Percentiles rank a stretch among this genome's conserved stretches.
phyloP scores from a whole-genome alignment of 2,797 vertebrate species.

The Cercopithecus neglectus region DNA sequence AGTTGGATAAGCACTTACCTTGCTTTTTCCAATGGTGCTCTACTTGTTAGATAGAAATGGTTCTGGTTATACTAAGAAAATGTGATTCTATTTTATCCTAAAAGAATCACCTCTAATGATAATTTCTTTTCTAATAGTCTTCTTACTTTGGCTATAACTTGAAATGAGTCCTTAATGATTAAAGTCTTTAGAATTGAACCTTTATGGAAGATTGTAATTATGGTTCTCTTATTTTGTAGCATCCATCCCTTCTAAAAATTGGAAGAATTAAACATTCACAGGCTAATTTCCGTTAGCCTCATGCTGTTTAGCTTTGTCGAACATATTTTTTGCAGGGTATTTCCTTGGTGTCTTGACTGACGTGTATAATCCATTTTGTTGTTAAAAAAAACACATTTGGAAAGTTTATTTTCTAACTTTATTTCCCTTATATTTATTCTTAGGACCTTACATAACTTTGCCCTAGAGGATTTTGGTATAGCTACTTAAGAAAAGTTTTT shows the following conservation, averaged over 20 bases:
- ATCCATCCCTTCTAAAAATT: conserved; percentile 52
- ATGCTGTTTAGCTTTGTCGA: conserved; percentile 5
- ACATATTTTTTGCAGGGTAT: not conserved
- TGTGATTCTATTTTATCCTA: conserved; percentile 70
- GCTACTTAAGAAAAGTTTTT: not conserved
- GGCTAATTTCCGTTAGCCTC: conserved; percentile 17
- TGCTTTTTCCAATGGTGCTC: conserved; percentile 44
- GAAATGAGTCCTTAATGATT: conserved; percentile 76
- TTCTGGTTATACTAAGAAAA: conserved; percentile 70
- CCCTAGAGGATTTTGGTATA: not conserved
- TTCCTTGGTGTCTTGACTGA: conserved; percentile 8
- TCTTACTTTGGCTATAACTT: conserved; percentile 66
- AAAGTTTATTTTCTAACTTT: conserved; percentile 37
- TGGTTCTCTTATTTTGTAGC: conserved; percentile 57
- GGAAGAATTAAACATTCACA: conserved; percentile 28
- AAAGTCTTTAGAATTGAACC: conserved; percentile 60
- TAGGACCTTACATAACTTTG: not conserved
- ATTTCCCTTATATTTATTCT: not conserved
- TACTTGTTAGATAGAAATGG: conserved; percentile 51
- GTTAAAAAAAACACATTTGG: conserved; percentile 39
- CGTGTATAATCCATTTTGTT: not conserved
- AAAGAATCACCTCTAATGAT: conserved; percentile 40
- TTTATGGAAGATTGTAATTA: conserved; percentile 69
- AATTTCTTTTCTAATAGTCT: conserved; percentile 74
- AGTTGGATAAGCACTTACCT: not conserved